phyloP scores from a whole-genome alignment of 1,140 invertebrate species.

The Cydia fagiglandana region DNA sequence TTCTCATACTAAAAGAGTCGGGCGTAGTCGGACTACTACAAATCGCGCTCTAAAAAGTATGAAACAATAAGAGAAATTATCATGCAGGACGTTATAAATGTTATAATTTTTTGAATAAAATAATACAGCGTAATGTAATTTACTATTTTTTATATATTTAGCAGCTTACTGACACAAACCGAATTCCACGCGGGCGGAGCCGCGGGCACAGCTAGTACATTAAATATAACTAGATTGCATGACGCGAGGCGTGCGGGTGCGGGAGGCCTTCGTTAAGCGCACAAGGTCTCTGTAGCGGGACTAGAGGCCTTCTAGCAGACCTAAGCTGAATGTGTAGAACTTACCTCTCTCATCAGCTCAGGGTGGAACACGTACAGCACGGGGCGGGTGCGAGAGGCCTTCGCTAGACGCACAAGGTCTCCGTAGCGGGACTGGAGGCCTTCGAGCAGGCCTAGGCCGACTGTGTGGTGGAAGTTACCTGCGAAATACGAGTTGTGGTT shows the following conservation, averaged over 20 bases:
- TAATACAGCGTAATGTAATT: no score
- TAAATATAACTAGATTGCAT: no score
- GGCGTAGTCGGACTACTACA: no score
- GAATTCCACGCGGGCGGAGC: no score
- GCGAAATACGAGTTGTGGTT: constrained; percentile 9
- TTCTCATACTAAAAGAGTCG: no score
- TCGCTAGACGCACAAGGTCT: constrained; percentile 64
- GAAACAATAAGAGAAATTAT: no score
- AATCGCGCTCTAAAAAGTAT: no score
- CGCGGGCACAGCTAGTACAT: no score
- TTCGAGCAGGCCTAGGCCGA: constrained; percentile 66
- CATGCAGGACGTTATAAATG: no score
- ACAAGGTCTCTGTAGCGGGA: constrained; percentile 66
- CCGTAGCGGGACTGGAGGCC: constrained; percentile 62
- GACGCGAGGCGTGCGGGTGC: constrained; percentile 38
- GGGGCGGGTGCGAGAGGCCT: constrained; percentile 54
- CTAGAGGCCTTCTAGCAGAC: constrained; percentile 55
- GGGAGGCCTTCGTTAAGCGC: constrained; percentile 58
- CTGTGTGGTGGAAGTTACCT: constrained; percentile 69
- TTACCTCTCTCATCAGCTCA: constrained; percentile 68
- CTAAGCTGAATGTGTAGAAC: background rate
- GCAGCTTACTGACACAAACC: no score
- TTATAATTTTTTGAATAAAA: no score
- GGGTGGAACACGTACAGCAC: constrained; percentile 69
- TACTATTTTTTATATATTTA: no score